Conservation (phyloP, 37 sponge, comb jelly and placozoan genomes). For the Beroe forskalii region DNA sequence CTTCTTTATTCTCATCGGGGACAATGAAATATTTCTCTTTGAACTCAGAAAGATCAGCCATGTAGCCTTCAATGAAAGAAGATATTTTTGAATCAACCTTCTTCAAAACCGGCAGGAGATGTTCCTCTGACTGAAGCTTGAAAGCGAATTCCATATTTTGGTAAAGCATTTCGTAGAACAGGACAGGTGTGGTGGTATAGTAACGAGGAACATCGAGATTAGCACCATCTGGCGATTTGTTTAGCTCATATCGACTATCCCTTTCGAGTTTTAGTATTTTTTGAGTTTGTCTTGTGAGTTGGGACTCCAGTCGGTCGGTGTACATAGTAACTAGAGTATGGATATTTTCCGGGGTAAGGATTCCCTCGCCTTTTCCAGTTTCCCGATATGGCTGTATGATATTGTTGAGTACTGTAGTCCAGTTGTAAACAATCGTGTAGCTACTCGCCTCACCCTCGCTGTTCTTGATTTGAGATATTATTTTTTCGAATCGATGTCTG, state of each 20-base stretch:
- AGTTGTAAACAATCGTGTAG: constrained; percentile 15
- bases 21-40: background rate
- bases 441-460: background rate
- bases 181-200: background rate
- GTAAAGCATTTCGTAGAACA: constrained; percentile 3
- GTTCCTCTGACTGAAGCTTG: background rate
- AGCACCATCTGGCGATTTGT: background rate
- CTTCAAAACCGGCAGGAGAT: background rate
- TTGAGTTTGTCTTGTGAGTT: background rate
- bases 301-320: background rate
- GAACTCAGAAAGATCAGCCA: background rate
- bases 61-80: background rate
- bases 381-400: background rate
- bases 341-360: background rate
- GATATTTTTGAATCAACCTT: background rate
- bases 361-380: background rate
- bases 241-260: background rate
- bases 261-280: background rate
- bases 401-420: background rate
- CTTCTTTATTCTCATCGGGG: background rate
- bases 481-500: background rate
- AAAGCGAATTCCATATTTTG: background rate
- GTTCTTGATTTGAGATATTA: background rate
- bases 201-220: background rate
- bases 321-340: background rate